Evolutionary conservation across 2,888 invertebrate species (phyloP), one percentile per base, ranked within the genome.

Genomic region (Alloplasta piceator): DNA sequence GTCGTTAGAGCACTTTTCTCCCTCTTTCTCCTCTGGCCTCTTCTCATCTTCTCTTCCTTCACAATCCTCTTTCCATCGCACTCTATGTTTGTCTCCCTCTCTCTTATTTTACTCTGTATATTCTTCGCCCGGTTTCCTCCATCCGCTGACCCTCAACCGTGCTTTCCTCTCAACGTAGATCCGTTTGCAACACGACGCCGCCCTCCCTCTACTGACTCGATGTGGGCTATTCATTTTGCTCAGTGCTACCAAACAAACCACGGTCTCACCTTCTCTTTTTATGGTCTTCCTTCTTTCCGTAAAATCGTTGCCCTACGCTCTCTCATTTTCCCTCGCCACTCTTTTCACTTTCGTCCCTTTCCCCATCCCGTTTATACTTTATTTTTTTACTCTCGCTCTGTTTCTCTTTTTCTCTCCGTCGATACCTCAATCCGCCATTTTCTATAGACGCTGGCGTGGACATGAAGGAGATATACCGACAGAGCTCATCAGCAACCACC

Each of bases 1-100:
- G 82, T 85, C 87, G 86, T 88, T 87, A 87, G 83, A 85, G 85
- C 82, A 85, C 83, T 82, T 84, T 84, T 82, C 82, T 84, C 73
- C 64, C 72, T 70, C 76, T 81, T 77, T 71, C 60, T 66, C 67
- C 77, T 64, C 76, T 55, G 41, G 64, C 63, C 72, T 77, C 64
- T 72, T 70, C 66, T 60, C 80, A 74, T 72, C 70, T 72, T 75
- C 78, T 63, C 36, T 56, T 61, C 61, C 66, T 75, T 58, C 72
- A 66, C 75, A 46, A 78, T 41, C 66, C 82, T 80, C 74, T 39
- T 67, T 48, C 66, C 76, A 52, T 63, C 71, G 52, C 63, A 60
- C 10, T 16, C 64, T 48, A 10, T 73, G 61, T 48, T 14, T 61
- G 36, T 46, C 56, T 52, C 71, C 52, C 50, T 10, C 68, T 76